A percentile compares a stretch with the other conserved stretches of the same genome.
Evolutionary conservation across 2,797 vertebrate genomes (phyloP).

Genomic region (Ateles fusciceps): DNA sequence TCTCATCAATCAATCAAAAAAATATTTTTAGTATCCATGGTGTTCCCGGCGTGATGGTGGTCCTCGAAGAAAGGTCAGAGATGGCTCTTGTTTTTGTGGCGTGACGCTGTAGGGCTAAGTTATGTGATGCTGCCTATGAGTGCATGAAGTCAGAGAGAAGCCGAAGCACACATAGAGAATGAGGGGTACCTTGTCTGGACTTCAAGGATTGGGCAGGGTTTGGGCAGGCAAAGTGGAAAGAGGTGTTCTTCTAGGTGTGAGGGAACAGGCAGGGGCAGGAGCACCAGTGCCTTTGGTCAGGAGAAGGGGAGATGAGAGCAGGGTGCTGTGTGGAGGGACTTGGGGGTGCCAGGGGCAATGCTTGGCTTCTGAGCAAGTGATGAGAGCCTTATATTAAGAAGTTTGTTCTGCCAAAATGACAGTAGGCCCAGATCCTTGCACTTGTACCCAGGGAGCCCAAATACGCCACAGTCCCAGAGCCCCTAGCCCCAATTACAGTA

Average conservation of each 20-base stretch:
- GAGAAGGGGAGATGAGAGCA: neutral
- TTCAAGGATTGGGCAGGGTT: neutral
- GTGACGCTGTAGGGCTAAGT: neutral
- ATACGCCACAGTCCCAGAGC: neutral
- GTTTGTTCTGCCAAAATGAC: neutral
- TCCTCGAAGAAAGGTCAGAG: neutral
- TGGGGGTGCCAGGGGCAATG: neutral
- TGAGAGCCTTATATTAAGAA: neutral
- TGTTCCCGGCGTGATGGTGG: neutral
- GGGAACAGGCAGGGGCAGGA: neutral
- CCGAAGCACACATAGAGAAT: neutral
- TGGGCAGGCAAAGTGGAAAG: neutral
- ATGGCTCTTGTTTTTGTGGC: neutral
- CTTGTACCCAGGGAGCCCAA: neutral
- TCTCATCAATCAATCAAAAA: conserved; percentile 2
- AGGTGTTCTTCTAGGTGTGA: neutral
- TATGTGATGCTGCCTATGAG: neutral
- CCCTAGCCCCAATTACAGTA: neutral
- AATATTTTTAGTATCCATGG: neutral
- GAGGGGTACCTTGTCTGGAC: neutral
- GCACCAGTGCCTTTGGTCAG: neutral
- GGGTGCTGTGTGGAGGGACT: neutral
- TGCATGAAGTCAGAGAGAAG: neutral
- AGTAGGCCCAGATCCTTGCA: neutral
- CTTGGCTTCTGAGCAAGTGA: neutral